Evolutionary conservation across 2,797 vertebrate genomes (phyloP).

Genomic region (Taeniopygia guttata): DNA sequence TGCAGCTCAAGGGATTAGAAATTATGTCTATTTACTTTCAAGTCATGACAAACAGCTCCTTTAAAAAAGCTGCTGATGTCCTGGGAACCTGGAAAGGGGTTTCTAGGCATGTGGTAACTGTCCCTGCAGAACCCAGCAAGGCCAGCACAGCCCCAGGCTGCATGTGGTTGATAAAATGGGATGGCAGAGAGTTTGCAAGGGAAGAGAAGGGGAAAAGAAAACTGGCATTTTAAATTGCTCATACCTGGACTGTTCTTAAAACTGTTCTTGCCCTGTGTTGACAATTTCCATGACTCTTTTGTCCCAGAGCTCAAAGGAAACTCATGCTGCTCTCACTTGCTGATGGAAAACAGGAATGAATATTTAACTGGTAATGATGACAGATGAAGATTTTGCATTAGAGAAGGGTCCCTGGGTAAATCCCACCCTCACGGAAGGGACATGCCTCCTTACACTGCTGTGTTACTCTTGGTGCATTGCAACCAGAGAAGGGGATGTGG

Average conservation of each 20-base stretch:
- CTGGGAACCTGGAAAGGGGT: slow-evolving; percentile 48
- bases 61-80: background rate
- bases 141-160: background rate
- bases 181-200: background rate
- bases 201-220: background rate
- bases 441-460: background rate
- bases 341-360: slow-evolving; percentile 63
- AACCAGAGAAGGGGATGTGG: background rate
- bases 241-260: slow-evolving; percentile 33
- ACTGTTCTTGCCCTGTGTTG: background rate
- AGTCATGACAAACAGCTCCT: slow-evolving; percentile 33
- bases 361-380: slow-evolving; percentile 51
- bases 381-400: background rate
- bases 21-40: slow-evolving; percentile 48
- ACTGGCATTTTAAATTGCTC: background rate
- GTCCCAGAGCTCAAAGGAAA: slow-evolving; percentile 33
- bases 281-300: slow-evolving; percentile 51
- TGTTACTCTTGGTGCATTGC: rapidly evolving
- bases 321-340: slow-evolving; percentile 24
- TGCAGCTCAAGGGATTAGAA: slow-evolving; percentile 45
- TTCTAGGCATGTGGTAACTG: background rate
- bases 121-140: background rate
- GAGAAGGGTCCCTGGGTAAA: background rate
- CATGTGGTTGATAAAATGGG: background rate
- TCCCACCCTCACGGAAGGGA: background rate